Conservation (phyloP, 2,113 vertebrate genomes). For the Tragulus kanchil region DNA sequence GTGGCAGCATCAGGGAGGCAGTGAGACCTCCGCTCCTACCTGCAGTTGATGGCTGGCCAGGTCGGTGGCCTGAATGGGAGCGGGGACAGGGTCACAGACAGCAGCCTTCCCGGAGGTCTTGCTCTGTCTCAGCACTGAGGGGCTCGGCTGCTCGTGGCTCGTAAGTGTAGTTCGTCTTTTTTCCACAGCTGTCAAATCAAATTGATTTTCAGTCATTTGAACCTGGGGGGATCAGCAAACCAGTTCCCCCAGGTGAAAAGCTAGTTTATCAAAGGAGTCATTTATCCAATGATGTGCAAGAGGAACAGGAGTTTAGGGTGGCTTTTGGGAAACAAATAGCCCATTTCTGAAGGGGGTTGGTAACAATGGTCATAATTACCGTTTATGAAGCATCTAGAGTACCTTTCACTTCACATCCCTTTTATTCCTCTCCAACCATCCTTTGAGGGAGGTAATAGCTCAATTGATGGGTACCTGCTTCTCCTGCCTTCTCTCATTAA, state of each 20-base stretch:
- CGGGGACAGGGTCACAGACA: constrained; percentile 30
- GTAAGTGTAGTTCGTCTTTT: constrained; percentile 45
- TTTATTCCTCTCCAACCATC: constrained; percentile 59
- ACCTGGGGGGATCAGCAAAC: constrained; percentile 82
- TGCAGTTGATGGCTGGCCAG: neutral
- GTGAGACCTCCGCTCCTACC: neutral
- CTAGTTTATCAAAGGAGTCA: constrained; percentile 77
- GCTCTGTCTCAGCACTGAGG: neutral
- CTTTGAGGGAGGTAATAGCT: constrained; percentile 66
- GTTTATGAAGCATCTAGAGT: constrained; percentile 57
- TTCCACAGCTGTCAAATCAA: constrained; percentile 82
- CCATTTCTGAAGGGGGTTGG: constrained; percentile 72
- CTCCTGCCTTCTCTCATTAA: constrained; percentile 63
- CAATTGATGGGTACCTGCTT: constrained; percentile 44
- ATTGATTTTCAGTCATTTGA: constrained; percentile 88
- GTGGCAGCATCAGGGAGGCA: rapidly evolving
- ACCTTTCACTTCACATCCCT: constrained; percentile 20
- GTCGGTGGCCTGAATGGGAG: neutral
- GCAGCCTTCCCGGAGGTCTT: constrained; percentile 26
- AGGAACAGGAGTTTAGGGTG: constrained; percentile 78
- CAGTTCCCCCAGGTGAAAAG: constrained; percentile 82
- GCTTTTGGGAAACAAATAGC: constrained; percentile 74
- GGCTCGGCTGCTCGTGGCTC: constrained; percentile 61
- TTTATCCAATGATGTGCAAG: constrained; percentile 65
- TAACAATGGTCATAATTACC: constrained; percentile 59